Evolutionary conservation across 2,888 invertebrate genomes (phyloP), one percentile per base, ranked within the genome.

Genomic region (Helleia helle): DNA sequence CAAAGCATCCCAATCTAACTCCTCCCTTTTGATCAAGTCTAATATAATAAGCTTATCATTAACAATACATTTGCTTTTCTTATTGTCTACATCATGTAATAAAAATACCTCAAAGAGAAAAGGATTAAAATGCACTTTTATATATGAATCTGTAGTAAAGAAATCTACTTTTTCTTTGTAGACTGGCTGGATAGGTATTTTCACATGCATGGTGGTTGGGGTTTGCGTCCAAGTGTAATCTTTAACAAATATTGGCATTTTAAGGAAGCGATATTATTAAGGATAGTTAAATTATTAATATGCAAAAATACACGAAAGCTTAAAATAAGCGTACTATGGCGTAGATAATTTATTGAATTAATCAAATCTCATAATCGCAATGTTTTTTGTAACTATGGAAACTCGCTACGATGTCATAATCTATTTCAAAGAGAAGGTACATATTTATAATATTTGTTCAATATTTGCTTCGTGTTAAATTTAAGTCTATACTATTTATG

Each of bases 181-280:
- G 0, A 87, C 84, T 4, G 89, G 88, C 56, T 86, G 89, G 37
- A 93, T 60, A 3, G 92, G 90, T 17, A 93, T 87, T 49, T 86
- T 85, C 41, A 95, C 85, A 44, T 88, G 86, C 5, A 94, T 58
- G 25, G 70, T 71, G 26, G 80, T 79, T 8, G 81, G 72, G 1
- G 90, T 90, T 80, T 95, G 93, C 26, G 88, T 88, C 94, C 94
- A 95, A 25, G 86, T 87, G 58, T 86, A 91, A 75, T 93, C 90
- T 75, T 90, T 91, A 1, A 94, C 84, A 51, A 92, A 52, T 50
- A 93, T 88, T n/a, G 92, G 91, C 92, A 93, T 92, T 46, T 51
- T 62, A 18, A 5, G 24, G 6, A 22, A 2, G n/a, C n/a, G n/a
- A n/a, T n/a, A n/a, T n/a, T 22, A 22, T 5, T 22, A 22, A 3